Evolutionary conservation across 1,140 invertebrate species (phyloP), one percentile per base, ranked within the genome.

Genomic region (Carcinoscorpius rotundicauda): DNA sequence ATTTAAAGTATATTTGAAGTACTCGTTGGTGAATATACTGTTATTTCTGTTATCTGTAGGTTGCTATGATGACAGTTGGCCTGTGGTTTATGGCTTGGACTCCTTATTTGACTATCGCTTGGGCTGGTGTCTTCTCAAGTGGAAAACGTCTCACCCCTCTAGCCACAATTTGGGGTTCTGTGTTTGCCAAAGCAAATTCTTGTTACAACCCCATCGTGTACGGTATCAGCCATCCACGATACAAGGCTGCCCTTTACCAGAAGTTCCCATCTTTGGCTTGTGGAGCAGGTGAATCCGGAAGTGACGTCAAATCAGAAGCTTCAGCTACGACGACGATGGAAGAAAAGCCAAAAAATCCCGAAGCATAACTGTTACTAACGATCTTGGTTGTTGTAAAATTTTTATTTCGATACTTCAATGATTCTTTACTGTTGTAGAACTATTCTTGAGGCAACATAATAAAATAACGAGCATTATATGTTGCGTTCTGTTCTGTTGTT

Each of bases 1-100:
- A 59, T 59, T 59, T 59, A 3, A 6, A n/a, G n/a, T n/a, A n/a
- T n/a, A n/a, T n/a, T n/a, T n/a, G n/a, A n/a, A 29, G 29, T 29
- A 29, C 29, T 29, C 29, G 29, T 29, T 29, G 2, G 29, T 29
- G 29, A 29, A 29, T 29, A 29, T 29, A 29, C 29, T 29, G 0
- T 29, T 29, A 29, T 29, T 63, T 58, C 2, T 64, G n/a, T 58
- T 50, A 58, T 62, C 56, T 49, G 60, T 64, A 87, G 81, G 84
- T 91, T 63, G 87, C 89, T 51, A 77, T 91, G 70, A 87, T 86
- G 76, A 91, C 88, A 56, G 88, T 92, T 63, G 81, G 84, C 0
- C 75, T 91, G 64, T 93, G 87, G 87, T 86, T 91, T 76, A 81
- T 89, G 77, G 88, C 88, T 4, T 90, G 87, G 87, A 89, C 87